A percentile compares a stretch with the other conserved stretches of the same genome.
phyloP scores from a whole-genome alignment of 2,797 vertebrate genomes.

The Cyprinodon diabolis region DNA sequence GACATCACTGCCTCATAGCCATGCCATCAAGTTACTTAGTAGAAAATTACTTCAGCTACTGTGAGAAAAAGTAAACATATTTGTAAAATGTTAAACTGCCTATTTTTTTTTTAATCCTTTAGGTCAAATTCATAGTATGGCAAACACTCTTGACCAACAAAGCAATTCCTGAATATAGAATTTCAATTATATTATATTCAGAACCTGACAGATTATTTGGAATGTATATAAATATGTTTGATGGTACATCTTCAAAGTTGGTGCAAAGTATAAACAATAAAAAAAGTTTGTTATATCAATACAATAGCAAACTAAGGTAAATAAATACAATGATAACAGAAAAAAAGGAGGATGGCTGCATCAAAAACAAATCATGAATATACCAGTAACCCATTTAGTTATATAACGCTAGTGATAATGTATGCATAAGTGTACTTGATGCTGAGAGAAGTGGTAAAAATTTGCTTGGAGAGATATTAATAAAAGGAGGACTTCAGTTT shows the following conservation, averaged over 20 bases:
- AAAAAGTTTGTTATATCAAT: neutral
- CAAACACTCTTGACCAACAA: neutral
- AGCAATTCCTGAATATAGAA: neutral
- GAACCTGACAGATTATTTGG: neutral
- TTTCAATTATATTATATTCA: neutral
- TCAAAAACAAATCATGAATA: constrained; percentile 75
- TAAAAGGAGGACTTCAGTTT: constrained; percentile 42
- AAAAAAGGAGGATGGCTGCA: constrained; percentile 53
- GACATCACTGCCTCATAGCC: no score
- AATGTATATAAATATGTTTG: no score
- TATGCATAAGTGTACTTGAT: constrained; percentile 69
- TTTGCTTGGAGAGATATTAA: constrained; percentile 46
- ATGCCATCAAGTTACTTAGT: no score
- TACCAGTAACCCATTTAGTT: constrained; percentile 77
- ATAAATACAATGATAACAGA: constrained; percentile 30
- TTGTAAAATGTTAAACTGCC: no score
- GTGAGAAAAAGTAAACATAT: no score
- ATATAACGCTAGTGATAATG: constrained; percentile 70
- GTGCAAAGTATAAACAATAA: neutral
- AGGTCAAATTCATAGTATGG: neutral
- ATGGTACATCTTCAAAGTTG: neutral
- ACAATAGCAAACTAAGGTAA: constrained; percentile 18
- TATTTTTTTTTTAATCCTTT: no score
- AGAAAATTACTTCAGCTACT: no score
- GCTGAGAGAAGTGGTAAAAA: constrained; percentile 58